phyloP scores from a whole-genome alignment of 1,140 invertebrate species.

The Octopus bimaculoides region DNA sequence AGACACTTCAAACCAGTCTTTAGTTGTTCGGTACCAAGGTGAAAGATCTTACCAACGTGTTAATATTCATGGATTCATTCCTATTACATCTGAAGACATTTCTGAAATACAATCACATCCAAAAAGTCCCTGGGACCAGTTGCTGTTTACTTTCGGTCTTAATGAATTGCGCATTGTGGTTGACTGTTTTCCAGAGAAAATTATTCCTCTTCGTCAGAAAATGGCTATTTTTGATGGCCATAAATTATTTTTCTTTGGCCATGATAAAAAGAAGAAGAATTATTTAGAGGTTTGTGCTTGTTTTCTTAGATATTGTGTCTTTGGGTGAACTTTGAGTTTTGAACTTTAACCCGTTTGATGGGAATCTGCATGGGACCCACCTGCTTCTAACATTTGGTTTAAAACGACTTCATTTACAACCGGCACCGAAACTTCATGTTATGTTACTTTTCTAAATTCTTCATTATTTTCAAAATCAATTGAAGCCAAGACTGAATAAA shows the following conservation, averaged over 20 bases:
- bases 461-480: too few relatives aligned
- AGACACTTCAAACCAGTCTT: constrained; percentile 21
- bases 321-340: too few relatives aligned
- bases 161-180: constrained; percentile 17
- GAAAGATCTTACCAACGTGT: constrained; percentile 33
- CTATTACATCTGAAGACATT: background rate
- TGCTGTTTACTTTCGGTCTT: constrained; percentile 16
- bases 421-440: too few relatives aligned
- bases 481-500: too few relatives aligned
- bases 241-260: constrained; percentile 2
- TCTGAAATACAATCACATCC: constrained; percentile 20
- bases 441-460: too few relatives aligned
- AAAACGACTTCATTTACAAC: too few relatives aligned
- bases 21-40: constrained; percentile 36
- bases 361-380: too few relatives aligned
- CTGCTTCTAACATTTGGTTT: too few relatives aligned
- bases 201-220: constrained; percentile 16
- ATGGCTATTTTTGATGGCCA: constrained; percentile 12
- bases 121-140: constrained; percentile 22
- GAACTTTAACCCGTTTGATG: too few relatives aligned
- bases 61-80: constrained; percentile 3
- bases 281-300: background rate
- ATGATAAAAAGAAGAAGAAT: background rate
- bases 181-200: constrained; percentile 18
- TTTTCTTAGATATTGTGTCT: too few relatives aligned